Base-by-base conservation (phyloP, 2,113 vertebrate species). In the Herpailurus yagouaroundi region DNA sequence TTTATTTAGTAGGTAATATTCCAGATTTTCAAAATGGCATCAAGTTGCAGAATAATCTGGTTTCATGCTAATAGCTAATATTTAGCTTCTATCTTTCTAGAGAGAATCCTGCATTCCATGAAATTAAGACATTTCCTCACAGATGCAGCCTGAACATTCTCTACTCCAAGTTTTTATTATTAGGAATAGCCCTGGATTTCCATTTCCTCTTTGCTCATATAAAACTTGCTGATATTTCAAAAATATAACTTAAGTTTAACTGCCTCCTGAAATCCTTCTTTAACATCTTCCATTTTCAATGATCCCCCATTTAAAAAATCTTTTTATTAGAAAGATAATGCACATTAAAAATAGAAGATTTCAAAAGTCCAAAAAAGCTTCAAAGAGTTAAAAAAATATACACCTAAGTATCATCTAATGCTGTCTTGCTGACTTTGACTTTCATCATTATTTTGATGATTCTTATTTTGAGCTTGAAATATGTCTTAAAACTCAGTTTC, bases 31-130 rank as follows among this genome's bases (percentile, higher is more conserved):
- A 83, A 83, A 9, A 14, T 93, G n/a, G 45, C 25, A 96, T 85
- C 48, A 23, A 38, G 55, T 90, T 96, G 21, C 29, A 23, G 21
- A 71, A 38, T 63, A 69, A 80, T 48, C 11, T 90, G n/a, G 10
- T 64, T 95, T 91, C 29, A 41, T 16, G 91, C 1, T 38, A 87
- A n/a, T 57, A 57, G 16, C 33, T 81, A 52, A 82, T 82, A 71
- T 79, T 73, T 90, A 74, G 76, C 96, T 95, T 84, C 19, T 87
- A 2, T 33, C 4, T 85, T 96, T 96, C 79, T 10, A 74, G 92
- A 86, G 45, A 33, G 63, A 95, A 92, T 79, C 45, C 27, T 74
- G 5, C 33, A 85, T 74, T 94, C n/a, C 25, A 68, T 80, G 5
- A 79, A 68, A 73, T 45, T 52, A 33, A 63, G 69, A 41, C 38